Base-by-base conservation (phyloP, 2,113 vertebrate species). In the Porphyrio hochstetteri region DNA sequence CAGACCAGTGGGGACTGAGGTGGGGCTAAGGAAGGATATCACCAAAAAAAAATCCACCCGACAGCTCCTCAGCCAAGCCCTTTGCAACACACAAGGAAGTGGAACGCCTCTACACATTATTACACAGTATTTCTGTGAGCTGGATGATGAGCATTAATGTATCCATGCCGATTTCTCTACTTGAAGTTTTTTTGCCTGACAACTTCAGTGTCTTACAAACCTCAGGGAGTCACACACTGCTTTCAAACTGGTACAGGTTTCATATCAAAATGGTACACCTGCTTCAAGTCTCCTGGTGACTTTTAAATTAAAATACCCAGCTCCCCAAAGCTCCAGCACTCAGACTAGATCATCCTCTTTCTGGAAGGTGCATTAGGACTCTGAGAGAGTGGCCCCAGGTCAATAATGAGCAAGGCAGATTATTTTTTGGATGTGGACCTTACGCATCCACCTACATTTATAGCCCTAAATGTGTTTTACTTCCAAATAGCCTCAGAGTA, bases 1-100 rank as follows among this genome's bases (percentile, higher is more conserved):
- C 2, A 4, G 52, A 68, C 31, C 53, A 76, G 6, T 0, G 0
- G 1, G 0, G 18, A 56, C 36, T 1, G 0, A 50, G 23, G 33
- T 19, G 19, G 40, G 63, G 28, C 55, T 3, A 0, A 55, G 46
- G 42, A 80, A 28, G 13, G 24, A 55, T 55, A 19, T 6, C 2
- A 11, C 36, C 25, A 56, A 50, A 18, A 13, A 13, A 5, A 20
- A 69, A 81, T 46, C 17, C 57, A 83, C 1, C 33, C 72, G 35
- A 40, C 27, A 52, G 44, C 15, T 65, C 50, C 48, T 56, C 36
- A 44, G 56, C 5, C 23, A 86, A 76, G 13, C 16, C 52, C 28
- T 35, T 86, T 48, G 29, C 33, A 64, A 52, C n/a, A 46, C 35
- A 16, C 33, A 12, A 56, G 63, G 56, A 70, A 44, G 40, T 25